Conservation (phyloP, 2,888 invertebrate genomes). For the Ophioninae sp. region DNA sequence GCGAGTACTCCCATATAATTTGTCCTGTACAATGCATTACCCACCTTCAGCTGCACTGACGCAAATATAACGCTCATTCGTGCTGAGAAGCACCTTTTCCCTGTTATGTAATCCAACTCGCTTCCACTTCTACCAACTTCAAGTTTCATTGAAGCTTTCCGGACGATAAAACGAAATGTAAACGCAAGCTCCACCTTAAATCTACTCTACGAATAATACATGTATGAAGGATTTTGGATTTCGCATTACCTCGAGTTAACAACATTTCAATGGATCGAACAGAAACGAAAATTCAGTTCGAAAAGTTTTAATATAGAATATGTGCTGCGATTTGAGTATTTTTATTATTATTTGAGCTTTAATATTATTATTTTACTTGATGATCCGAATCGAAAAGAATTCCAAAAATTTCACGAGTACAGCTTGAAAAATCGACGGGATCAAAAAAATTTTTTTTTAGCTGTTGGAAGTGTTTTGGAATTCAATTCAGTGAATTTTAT, state of each 20-base stretch:
- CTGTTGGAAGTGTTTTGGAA: no score
- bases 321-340: no score
- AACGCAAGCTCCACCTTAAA: not conserved
- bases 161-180: constrained; percentile 18
- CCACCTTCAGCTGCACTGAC: constrained; percentile 27
- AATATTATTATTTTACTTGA: no score
- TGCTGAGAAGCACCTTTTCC: constrained; percentile 22
- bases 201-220: not conserved
- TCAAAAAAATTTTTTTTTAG: no score
- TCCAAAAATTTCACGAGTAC: no score
- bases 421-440: no score
- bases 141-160: constrained; percentile 29
- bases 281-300: not conserved
- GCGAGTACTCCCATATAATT: constrained; percentile 46
- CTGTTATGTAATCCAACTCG: not conserved
- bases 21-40: constrained; percentile 51
- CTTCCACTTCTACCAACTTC: constrained; percentile 36
- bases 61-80: constrained; percentile 40
- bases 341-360: no score
- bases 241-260: not conserved
- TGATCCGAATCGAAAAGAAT: no score
- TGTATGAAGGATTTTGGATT: not conserved
- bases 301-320: no score
- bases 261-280: not conserved
- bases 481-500: no score